Evolutionary conservation across 2,797 vertebrate genomes (phyloP).

Genomic region (Rhabdophis nuchalis): DNA sequence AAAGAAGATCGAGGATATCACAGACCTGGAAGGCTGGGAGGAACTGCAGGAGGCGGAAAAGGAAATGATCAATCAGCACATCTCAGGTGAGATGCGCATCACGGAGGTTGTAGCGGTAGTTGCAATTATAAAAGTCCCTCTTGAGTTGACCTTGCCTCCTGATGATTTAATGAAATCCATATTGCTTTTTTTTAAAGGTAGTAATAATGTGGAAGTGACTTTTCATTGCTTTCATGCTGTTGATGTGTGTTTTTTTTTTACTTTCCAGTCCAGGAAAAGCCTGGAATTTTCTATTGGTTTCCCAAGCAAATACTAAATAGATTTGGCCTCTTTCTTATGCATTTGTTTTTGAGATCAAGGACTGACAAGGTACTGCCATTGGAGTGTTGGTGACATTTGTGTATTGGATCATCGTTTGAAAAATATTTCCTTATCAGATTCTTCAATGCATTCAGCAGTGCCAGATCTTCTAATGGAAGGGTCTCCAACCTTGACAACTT

Average conservation of each 20-base stretch:
- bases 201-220: background rate
- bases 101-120: background rate
- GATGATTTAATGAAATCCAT: background rate
- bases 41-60: constrained; percentile 90
- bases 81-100: constrained; percentile 73
- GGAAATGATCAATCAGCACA: constrained; percentile 83
- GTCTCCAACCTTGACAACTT: background rate
- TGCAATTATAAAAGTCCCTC: background rate
- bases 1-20: constrained; percentile 95
- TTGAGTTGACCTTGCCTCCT: background rate
- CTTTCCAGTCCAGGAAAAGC: background rate
- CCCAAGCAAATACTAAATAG: background rate
- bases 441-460: background rate
- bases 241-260: background rate
- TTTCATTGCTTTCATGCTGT: background rate
- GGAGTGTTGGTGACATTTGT: background rate
- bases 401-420: background rate
- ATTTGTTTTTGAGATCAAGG: background rate
- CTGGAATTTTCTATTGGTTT: background rate
- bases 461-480: background rate
- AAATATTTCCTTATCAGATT: background rate
- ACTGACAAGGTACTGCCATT: background rate
- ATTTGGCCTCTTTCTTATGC: background rate
- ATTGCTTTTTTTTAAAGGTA: background rate
- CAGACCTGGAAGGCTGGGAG: constrained; percentile 95